Percentiles rank a stretch among this genome's conserved stretches.
Evolutionary conservation across 2,113 vertebrate genomes (phyloP).

Genomic region (Ophthalmolycus amberensis): DNA sequence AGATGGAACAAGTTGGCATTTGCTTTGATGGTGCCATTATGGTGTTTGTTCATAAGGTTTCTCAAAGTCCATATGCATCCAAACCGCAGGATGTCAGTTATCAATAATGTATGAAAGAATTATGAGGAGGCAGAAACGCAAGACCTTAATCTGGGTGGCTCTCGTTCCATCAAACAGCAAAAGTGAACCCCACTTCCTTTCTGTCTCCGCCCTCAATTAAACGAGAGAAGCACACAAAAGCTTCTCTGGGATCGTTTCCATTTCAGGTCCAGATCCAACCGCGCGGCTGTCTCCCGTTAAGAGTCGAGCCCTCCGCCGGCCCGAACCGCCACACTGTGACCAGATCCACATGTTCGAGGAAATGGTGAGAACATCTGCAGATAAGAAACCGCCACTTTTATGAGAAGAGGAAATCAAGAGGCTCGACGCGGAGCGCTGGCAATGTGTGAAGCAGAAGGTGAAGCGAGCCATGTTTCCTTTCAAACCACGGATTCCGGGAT

Average conservation of each 20-base stretch:
- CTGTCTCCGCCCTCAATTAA: constrained; percentile 13
- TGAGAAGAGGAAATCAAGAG: constrained; percentile 57
- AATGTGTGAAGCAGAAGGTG: constrained; percentile 58
- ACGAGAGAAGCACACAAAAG: constrained; percentile 18
- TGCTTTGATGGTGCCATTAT: constrained; percentile 4
- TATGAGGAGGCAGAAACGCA: neutral
- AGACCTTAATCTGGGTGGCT: constrained; percentile 1
- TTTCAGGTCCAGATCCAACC: constrained; percentile 43
- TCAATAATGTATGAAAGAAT: neutral
- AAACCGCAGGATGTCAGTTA: constrained; percentile 14
- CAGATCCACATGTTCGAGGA: constrained; percentile 64
- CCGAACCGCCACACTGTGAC: constrained; percentile 39
- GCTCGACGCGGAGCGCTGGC: constrained; percentile 23
- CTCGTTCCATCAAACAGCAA: neutral
- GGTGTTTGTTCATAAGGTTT: constrained; percentile 26
- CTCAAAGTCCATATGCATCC: neutral
- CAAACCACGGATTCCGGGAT: constrained; percentile 44
- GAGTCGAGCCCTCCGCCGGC: constrained; percentile 32
- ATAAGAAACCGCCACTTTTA: constrained; percentile 55
- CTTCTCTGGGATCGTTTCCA: constrained; percentile 13
- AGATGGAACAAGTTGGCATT: constrained; percentile 4
- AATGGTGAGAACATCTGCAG: constrained; percentile 66
- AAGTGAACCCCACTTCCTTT: constrained; percentile 1
- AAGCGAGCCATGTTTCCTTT: constrained; percentile 43
- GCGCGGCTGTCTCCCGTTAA: constrained; percentile 51